A percentile compares a stretch with the other conserved stretches of the same genome.
Conservation (phyloP, 2,113 vertebrate species). For the Pseudorasbora parva region DNA sequence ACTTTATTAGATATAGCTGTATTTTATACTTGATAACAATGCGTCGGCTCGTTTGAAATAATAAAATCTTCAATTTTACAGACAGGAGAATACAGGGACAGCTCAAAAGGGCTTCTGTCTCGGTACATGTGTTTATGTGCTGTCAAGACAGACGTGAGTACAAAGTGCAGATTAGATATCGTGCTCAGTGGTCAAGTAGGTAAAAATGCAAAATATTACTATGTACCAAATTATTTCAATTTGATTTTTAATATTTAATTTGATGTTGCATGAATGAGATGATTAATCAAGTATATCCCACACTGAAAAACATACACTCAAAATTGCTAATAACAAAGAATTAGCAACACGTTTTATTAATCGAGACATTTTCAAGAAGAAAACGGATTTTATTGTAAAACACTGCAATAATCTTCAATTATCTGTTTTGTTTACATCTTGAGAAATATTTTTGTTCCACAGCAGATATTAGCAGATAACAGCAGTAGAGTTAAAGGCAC, state of each 20-base stretch:
- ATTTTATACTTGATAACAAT: neutral
- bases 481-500: too few relatives aligned
- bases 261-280: neutral
- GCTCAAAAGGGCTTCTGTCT: neutral
- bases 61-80: neutral
- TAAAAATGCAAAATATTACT: constrained; percentile 18
- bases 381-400: too few relatives aligned
- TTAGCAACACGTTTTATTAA: too few relatives aligned
- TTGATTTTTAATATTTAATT: neutral
- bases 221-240: neutral
- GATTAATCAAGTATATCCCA: neutral
- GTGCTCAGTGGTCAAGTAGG: constrained; percentile 31
- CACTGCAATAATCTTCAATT: too few relatives aligned
- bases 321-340: too few relatives aligned
- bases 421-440: too few relatives aligned
- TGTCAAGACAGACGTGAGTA: neutral
- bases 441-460: too few relatives aligned
- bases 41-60: neutral
- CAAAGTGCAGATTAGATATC: neutral
- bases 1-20: too few relatives aligned
- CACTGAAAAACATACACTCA: too few relatives aligned
- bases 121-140: neutral
- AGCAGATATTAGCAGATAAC: too few relatives aligned
- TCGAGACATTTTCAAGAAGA: too few relatives aligned
- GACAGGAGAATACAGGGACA: neutral